Evolutionary conservation across 2,113 vertebrate species (phyloP).

Genomic region (Oxyruncus cristatus): DNA sequence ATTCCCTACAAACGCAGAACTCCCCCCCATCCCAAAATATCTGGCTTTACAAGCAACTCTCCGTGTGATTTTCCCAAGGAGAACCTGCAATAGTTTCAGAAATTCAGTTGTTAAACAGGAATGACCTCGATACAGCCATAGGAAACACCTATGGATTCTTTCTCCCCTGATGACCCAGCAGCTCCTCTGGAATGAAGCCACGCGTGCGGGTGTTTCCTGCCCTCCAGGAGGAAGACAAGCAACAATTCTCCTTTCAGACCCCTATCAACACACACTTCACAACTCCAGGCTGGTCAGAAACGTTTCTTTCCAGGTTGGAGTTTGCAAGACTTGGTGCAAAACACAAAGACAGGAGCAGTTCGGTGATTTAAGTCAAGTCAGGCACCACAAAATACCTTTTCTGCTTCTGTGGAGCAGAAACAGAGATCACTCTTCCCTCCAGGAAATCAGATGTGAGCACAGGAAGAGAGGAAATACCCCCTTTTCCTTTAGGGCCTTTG

Average conservation of each 20-base stretch:
- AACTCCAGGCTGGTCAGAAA: neutral
- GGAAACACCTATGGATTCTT: neutral
- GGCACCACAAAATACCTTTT: neutral
- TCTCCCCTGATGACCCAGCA: neutral
- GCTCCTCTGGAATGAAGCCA: neutral
- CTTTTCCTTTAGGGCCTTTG: neutral
- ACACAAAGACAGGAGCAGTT: neutral
- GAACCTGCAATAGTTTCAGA: neutral
- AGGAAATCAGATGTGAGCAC: constrained; percentile 37
- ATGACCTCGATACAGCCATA: neutral
- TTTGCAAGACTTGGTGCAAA: neutral
- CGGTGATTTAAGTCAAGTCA: neutral
- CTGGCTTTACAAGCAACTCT: neutral
- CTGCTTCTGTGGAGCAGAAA: neutral
- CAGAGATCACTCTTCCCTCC: neutral
- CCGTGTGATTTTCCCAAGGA: neutral
- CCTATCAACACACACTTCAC: neutral
- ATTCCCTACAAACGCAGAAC: neutral
- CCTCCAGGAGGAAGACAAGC: neutral
- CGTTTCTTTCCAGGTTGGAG: neutral
- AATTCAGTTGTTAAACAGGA: neutral
- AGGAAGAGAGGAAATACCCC: constrained; percentile 40
- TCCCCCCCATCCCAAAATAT: neutral
- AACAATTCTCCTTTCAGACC: neutral
- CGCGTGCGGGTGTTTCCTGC: neutral